Percentiles rank a stretch among this genome's conserved stretches.
phyloP scores from a whole-genome alignment of 1,140 invertebrate species.

The Ectropis grisescens region DNA sequence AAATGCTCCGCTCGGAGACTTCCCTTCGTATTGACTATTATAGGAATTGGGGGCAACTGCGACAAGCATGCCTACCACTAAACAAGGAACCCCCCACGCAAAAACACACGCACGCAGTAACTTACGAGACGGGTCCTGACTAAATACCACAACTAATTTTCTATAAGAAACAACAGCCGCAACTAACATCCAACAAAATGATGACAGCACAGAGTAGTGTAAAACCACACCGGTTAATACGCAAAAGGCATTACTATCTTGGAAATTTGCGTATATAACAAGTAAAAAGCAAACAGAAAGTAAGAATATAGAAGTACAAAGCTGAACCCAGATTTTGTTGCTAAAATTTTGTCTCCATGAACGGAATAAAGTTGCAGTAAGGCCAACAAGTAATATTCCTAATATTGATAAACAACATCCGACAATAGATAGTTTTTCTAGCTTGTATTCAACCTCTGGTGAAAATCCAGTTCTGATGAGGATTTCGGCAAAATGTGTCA shows the following conservation, averaged over 20 bases:
- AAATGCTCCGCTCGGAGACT: conserved; percentile 38
- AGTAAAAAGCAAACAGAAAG: conserved; percentile 47
- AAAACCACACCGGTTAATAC: conserved; percentile 50
- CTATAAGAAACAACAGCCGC: conserved; percentile 63
- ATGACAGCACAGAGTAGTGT: conserved; percentile 60
- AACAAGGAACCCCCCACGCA: conserved; percentile 51
- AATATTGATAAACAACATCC: conserved; percentile 59
- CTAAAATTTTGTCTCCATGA: conserved; percentile 63
- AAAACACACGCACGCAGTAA: conserved; percentile 58
- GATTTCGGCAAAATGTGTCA: conserved; percentile 68
- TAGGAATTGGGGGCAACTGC: conserved; percentile 48
- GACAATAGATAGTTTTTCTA: conserved; percentile 52
- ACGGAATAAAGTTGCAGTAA: conserved; percentile 58
- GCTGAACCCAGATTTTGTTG: conserved; percentile 67
- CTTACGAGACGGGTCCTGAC: conserved; percentile 55
- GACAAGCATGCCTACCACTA: conserved; percentile 49
- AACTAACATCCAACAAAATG: conserved; percentile 70
- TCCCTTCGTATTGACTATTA: conserved; percentile 39
- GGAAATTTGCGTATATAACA: conserved; percentile 38
- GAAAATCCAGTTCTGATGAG: conserved; percentile 41
- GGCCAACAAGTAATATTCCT: conserved; percentile 47
- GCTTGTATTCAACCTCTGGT: conserved; percentile 27
- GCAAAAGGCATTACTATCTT: conserved; percentile 32
- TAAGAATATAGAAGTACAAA: conserved; percentile 54
- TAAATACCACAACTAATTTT: conserved; percentile 58